Percentiles rank a stretch among this genome's conserved stretches.
These are phyloP conservation scores for Luidia sarsii DNA, from an alignment of 53 echinoderm and acorn worm species.

Conservation along the genomic window DNA sequence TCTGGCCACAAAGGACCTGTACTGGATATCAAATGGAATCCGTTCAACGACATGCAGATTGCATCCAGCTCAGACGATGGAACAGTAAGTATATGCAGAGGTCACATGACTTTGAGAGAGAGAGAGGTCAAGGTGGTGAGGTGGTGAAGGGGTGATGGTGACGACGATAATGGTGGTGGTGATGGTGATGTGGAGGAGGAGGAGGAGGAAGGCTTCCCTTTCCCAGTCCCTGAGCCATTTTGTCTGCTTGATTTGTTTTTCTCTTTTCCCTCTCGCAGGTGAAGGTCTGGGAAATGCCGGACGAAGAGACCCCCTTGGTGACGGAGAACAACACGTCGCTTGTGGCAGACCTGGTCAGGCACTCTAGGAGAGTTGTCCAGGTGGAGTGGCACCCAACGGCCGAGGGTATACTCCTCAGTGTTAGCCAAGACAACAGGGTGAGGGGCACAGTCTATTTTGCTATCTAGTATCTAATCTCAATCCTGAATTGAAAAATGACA, in stretches of 20 bases:
- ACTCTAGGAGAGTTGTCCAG: constrained; percentile 67
- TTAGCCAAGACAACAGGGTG: constrained; percentile 84
- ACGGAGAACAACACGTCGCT: constrained; percentile 53
- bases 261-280: constrained; percentile 56
- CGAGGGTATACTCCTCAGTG: constrained; percentile 82
- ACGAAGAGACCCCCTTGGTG: constrained; percentile 51
- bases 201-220: too few relatives aligned
- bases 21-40: constrained; percentile 96
- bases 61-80: constrained; percentile 95
- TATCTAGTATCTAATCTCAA: background rate
- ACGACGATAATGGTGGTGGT: too few relatives aligned
- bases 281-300: constrained; percentile 88
- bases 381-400: constrained; percentile 99
- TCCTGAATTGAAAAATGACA: background rate
- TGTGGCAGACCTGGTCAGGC: constrained; percentile 64
- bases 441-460: background rate
- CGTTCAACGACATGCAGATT: constrained; percentile 86
- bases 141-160: too few relatives aligned
- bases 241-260: too few relatives aligned
- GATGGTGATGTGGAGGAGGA: too few relatives aligned
- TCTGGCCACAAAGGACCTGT: constrained; percentile 82
- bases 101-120: too few relatives aligned
- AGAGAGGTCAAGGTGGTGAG: too few relatives aligned
- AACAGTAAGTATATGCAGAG: constrained; percentile 60
- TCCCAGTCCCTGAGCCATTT: too few relatives aligned